These are phyloP conservation scores for Synchiropus splendidus DNA, from an alignment of 2,113 vertebrate genomes.

Conservation along the genomic window DNA sequence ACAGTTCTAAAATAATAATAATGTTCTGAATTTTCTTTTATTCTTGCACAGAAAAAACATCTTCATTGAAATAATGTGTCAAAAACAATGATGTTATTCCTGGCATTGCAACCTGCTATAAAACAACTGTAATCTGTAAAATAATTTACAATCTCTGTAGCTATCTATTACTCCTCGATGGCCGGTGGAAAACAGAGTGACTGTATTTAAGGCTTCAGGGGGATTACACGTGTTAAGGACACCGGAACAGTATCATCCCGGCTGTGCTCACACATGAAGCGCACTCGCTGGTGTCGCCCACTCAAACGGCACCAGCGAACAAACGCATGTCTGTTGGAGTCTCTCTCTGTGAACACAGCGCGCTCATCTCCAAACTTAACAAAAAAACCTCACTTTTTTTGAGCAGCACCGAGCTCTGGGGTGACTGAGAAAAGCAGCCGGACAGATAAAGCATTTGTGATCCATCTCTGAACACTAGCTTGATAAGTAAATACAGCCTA, in stretches of 20 bases:
- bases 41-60: background rate
- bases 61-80: too few species aligned
- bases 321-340: constrained; percentile 22
- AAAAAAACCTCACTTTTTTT: constrained; percentile 12
- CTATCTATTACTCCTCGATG: constrained; percentile 30
- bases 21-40: background rate
- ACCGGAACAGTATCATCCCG: constrained; percentile 45
- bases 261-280: constrained; percentile 34
- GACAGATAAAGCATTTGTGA: constrained; percentile 43
- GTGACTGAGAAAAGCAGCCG: constrained; percentile 16
- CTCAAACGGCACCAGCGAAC: constrained; percentile 39
- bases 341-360: constrained; percentile 12
- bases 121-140: background rate
- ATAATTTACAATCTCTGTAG: too few species aligned
- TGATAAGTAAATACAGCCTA: constrained; percentile 74
- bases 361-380: constrained; percentile 29
- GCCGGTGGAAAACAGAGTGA: constrained; percentile 29
- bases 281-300: constrained; percentile 32
- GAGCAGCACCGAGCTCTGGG: constrained; percentile 12
- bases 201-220: constrained; percentile 61
- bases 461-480: constrained; percentile 70
- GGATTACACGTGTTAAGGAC: constrained; percentile 58
- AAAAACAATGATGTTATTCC: too few species aligned
- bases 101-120: too few species aligned
- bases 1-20: too few species aligned